Evolutionary conservation across 2,797 vertebrate species (phyloP).

Genomic region (Poecilia wingei): DNA sequence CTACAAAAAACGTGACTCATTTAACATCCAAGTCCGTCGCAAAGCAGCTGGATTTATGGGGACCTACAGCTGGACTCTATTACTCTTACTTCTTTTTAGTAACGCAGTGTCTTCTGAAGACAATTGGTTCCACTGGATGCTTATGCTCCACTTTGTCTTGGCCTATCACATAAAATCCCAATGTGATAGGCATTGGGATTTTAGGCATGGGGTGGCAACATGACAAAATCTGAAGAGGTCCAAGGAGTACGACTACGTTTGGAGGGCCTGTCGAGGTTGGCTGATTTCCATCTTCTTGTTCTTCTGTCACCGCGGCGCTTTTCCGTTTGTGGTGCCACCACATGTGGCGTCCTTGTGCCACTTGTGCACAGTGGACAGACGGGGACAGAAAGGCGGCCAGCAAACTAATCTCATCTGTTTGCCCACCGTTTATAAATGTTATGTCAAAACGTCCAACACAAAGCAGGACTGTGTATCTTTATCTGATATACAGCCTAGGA

Average conservation of each 20-base stretch:
- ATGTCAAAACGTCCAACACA: constrained; percentile 25
- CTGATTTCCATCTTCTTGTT: constrained; percentile 17
- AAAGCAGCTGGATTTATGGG: not conserved
- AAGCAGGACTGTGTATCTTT: constrained; percentile 3
- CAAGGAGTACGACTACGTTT: not conserved
- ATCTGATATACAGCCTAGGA: not conserved
- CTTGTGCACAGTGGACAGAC: constrained; percentile 34
- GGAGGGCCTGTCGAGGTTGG: not conserved
- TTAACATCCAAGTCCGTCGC: not conserved
- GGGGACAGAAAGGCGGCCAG: constrained; percentile 2
- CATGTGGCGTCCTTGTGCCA: constrained; percentile 33
- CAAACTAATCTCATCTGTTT: constrained; percentile 28
- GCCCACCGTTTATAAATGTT: constrained; percentile 36
- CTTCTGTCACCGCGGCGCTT: constrained; percentile 12
- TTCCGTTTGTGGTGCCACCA: constrained; percentile 32
- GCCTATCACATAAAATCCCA: not conserved
- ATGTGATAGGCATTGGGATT: too few species aligned
- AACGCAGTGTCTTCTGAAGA: not conserved
- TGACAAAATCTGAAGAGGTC: not conserved
- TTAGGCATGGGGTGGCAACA: not conserved
- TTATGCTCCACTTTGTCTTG: not conserved
- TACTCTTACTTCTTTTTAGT: too few species aligned
- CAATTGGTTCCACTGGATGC: not conserved
- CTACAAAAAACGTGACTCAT: too few species aligned
- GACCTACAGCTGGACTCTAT: not conserved